These are phyloP conservation scores for Psephotus haematonotus DNA, from an alignment of 2,113 vertebrate species.

Conservation along the genomic window DNA sequence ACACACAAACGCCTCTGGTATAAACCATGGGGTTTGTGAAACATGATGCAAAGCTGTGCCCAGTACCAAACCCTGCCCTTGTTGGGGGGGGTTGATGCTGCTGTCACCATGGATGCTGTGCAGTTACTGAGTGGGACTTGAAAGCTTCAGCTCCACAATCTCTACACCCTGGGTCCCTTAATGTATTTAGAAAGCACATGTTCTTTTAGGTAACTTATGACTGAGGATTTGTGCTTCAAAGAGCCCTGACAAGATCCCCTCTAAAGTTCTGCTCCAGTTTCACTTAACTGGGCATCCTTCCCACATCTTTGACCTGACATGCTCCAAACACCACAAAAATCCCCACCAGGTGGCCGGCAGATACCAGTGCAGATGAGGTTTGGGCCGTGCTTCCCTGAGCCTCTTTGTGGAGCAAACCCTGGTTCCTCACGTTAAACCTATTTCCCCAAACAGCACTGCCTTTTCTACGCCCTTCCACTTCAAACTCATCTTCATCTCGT, in stretches of 20 bases:
- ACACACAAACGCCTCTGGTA: fast-evolving
- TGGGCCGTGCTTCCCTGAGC: neutral
- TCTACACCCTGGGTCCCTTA: neutral
- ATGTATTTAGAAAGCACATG: neutral
- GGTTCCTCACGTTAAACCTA: neutral
- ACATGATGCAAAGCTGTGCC: neutral
- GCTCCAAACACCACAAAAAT: neutral
- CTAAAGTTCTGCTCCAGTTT: neutral
- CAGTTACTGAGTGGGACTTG: neutral
- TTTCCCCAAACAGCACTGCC: neutral
- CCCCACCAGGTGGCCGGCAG: neutral
- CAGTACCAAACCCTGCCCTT: neutral
- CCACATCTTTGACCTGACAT: neutral
- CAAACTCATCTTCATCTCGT: neutral
- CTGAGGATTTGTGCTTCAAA: neutral
- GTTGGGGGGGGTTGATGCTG: fast-evolving
- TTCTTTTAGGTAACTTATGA: neutral
- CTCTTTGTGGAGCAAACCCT: neutral
- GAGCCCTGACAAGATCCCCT: neutral
- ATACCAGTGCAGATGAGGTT: neutral
- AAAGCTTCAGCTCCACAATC: neutral
- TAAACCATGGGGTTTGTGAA: neutral
- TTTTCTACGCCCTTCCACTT: neutral
- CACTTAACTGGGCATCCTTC: neutral
- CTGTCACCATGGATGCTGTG: neutral